Base-by-base conservation (phyloP, 2,888 invertebrate genomes). In the Diabrotica balteata region DNA sequence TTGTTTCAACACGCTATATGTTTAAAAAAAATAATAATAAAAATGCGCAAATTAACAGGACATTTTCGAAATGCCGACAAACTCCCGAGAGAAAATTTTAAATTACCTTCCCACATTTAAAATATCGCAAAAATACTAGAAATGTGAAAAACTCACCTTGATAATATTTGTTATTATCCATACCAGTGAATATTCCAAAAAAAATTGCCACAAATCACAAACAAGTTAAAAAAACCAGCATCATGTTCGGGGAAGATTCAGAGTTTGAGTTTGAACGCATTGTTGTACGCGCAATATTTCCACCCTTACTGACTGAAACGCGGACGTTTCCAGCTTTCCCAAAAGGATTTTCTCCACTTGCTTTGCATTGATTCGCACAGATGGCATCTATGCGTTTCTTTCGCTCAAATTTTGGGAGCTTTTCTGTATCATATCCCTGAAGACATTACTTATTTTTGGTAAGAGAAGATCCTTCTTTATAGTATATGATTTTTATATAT, bases 281-380 rank as follows among this genome's bases (percentile, higher is more conserved):
- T 71, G 71, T 66, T 66, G 59, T 69, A 69, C 71, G 71, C 71
- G 71, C 71, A 71, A 69, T 69, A 71, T 71, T 67, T 71, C 71
- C 69, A 71, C 71, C 69, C 71, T 69, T 66, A 71, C 71, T 70
- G 70, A 70, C 61, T 69, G 67, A 57, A 71, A 67, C 63, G 63
- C 63, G 63, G 59, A 66, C 64, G 71, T 61, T 67, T 69, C 68
- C 70, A 68, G 70, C 68, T 66, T 70, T 68, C 66, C 68, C 54
- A 59, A 63, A 69, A 62, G 63, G 69, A 65, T 69, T 67, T 71
- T 59, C 60, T 52, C 55, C 47, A 49, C 60, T 54, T 55, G 61
- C 60, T 64, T 68, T 65, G 65, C 61, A 44, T 53, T 65, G 50
- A 61, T 60, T 64, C 68, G 64, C 57, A 68, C 64, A 68, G 68